Percentiles rank a stretch among this genome's conserved stretches.
phyloP scores from a whole-genome alignment of 2,113 vertebrate genomes.

The Saguinus midas region DNA sequence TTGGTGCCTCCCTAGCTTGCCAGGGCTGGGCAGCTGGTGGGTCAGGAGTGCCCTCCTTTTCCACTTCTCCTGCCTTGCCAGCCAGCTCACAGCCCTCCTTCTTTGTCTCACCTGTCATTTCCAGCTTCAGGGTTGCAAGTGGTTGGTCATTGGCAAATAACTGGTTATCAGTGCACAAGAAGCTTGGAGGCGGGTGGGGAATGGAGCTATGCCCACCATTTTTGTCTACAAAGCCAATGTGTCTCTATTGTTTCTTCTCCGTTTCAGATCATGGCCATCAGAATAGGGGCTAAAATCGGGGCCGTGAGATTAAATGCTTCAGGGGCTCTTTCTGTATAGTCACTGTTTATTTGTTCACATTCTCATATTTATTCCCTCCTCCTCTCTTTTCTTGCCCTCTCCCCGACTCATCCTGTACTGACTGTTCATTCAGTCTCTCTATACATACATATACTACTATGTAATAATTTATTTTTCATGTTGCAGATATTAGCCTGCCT shows the following conservation, averaged over 20 bases:
- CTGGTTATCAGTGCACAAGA: no score
- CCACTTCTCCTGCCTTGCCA: no score
- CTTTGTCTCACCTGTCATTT: no score
- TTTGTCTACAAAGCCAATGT: not conserved
- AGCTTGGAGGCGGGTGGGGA: no score
- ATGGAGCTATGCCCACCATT: not conserved
- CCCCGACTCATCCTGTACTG: not conserved
- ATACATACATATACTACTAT: not conserved
- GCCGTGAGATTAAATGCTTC: not conserved
- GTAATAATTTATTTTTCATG: not conserved
- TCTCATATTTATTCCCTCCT: not conserved
- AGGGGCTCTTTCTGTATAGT: not conserved
- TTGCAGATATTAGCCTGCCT: not conserved
- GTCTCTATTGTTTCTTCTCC: not conserved
- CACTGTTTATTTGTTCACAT: not conserved
- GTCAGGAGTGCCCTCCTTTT: no score
- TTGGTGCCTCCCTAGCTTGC: not conserved
- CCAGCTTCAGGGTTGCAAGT: no score
- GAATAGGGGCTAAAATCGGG: not conserved
- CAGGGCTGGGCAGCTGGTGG: not conserved
- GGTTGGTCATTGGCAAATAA: no score
- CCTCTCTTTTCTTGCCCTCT: not conserved
- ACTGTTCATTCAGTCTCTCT: not conserved
- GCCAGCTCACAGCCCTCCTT: not conserved
- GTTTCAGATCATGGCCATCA: not conserved